Evolutionary conservation across 2,888 invertebrate species (phyloP).

Genomic region (Leptinotarsa peninsularis): DNA sequence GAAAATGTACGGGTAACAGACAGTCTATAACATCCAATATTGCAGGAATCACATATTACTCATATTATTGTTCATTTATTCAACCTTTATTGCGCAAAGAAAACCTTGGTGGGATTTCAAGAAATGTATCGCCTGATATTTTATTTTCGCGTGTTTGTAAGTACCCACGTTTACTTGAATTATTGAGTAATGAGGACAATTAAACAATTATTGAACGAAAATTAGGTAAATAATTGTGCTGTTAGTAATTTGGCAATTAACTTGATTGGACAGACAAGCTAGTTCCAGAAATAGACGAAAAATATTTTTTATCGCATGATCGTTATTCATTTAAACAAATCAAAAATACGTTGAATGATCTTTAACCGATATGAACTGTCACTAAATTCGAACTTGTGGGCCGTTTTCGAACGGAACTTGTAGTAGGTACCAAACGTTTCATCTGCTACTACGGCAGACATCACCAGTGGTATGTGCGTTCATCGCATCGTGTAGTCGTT

Average conservation of each 20-base stretch:
- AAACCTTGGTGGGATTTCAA: conserved; percentile 23
- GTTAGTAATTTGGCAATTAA: background rate
- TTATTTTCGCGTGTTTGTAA: conserved; percentile 9
- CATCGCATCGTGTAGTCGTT: too few species aligned
- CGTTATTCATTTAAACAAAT: too few species aligned
- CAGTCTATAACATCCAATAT: conserved; percentile 6
- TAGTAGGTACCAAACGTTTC: too few species aligned
- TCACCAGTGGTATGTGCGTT: too few species aligned
- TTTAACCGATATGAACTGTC: too few species aligned
- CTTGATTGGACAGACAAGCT: background rate
- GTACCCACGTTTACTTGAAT: conserved; percentile 3
- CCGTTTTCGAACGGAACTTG: too few species aligned
- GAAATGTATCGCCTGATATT: conserved; percentile 18
- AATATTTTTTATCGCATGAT: too few species aligned
- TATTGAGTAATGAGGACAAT: background rate
- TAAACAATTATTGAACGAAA: background rate
- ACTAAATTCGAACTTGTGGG: too few species aligned
- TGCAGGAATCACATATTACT: conserved; percentile 20
- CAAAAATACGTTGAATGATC: background rate
- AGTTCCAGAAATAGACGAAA: background rate
- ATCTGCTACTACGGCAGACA: too few species aligned
- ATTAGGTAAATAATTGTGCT: background rate
- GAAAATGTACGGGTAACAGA: conserved; percentile 7
- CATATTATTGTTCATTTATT: conserved; percentile 15
- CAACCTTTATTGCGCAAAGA: conserved; percentile 16